Evolutionary conservation across 1,140 invertebrate genomes (phyloP).

Genomic region (Eciton burchellii): DNA sequence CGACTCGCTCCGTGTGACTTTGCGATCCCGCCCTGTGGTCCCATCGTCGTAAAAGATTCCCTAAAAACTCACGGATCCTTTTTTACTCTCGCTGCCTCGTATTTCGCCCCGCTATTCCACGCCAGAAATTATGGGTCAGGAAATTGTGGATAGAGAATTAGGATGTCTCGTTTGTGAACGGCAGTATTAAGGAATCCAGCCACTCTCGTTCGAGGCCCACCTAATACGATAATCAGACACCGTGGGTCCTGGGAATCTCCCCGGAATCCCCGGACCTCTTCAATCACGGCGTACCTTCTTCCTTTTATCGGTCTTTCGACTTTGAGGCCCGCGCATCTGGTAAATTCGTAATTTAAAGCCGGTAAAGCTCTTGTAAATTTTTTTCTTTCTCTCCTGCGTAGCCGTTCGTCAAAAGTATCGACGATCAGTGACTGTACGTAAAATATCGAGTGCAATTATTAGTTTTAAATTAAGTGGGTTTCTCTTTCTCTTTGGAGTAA

Average conservation of each 20-base stretch:
- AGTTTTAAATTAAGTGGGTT: too few species aligned
- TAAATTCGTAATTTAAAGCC: constrained; percentile 59
- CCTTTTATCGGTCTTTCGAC: constrained; percentile 20
- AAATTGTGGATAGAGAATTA: constrained; percentile 51
- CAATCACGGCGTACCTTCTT: constrained; percentile 29
- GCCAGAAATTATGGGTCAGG: constrained; percentile 51
- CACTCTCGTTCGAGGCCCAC: constrained; percentile 30
- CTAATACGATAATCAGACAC: constrained; percentile 57
- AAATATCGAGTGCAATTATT: too few species aligned
- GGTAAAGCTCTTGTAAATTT: constrained; percentile 44
- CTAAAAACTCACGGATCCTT: constrained; percentile 40
- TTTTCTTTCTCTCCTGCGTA: constrained; percentile 3
- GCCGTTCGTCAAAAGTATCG: neutral
- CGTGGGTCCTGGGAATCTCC: constrained; percentile 5
- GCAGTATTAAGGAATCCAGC: constrained; percentile 52
- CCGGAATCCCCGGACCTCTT: constrained; percentile 41
- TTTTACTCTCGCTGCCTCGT: constrained; percentile 42
- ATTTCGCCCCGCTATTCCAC: constrained; percentile 16
- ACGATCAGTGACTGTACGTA: neutral
- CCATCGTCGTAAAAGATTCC: constrained; percentile 34
- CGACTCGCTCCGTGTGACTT: neutral
- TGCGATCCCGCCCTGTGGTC: constrained; percentile 30
- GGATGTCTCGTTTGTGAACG: constrained; percentile 61
- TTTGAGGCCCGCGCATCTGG: constrained; percentile 48
- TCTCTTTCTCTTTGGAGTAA: too few species aligned